phyloP scores from a whole-genome alignment of 2,113 vertebrate species.

The Microtus oregoni region DNA sequence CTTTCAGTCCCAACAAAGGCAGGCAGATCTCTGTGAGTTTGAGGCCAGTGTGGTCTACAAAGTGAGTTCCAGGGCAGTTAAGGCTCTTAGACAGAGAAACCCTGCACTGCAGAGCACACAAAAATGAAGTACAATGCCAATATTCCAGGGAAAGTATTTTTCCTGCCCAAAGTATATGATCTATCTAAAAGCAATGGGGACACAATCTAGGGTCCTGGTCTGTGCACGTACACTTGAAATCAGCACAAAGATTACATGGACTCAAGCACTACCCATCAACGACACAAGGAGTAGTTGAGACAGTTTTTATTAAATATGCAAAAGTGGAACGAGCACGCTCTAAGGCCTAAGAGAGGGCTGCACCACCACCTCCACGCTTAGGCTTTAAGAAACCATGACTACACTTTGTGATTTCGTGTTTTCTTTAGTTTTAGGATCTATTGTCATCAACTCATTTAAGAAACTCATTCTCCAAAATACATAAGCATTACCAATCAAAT shows the following conservation, averaged over 20 bases:
- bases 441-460: not conserved
- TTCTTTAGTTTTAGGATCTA: constrained; percentile 30
- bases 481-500: constrained; percentile 62
- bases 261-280: constrained; percentile 55
- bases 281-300: constrained; percentile 60
- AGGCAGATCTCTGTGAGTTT: not conserved
- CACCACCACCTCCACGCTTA: constrained; percentile 58
- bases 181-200: not conserved
- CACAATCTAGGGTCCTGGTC: not conserved
- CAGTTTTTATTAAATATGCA: constrained; percentile 75
- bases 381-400: constrained; percentile 55
- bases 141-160: constrained; percentile 17
- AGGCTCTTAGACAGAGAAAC: not conserved
- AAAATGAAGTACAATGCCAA: not conserved
- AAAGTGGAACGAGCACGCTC: constrained; percentile 66
- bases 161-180: not conserved
- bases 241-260: not conserved
- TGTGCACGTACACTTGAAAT: constrained; percentile 27
- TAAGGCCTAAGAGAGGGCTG: constrained; percentile 8
- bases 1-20: not conserved
- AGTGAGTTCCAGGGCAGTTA: not conserved
- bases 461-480: constrained; percentile 53
- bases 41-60: not conserved
- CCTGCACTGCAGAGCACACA: not conserved
- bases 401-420: constrained; percentile 11